Base-by-base conservation (phyloP, 2,888 invertebrate species). In the Aricia artaxerxes region DNA sequence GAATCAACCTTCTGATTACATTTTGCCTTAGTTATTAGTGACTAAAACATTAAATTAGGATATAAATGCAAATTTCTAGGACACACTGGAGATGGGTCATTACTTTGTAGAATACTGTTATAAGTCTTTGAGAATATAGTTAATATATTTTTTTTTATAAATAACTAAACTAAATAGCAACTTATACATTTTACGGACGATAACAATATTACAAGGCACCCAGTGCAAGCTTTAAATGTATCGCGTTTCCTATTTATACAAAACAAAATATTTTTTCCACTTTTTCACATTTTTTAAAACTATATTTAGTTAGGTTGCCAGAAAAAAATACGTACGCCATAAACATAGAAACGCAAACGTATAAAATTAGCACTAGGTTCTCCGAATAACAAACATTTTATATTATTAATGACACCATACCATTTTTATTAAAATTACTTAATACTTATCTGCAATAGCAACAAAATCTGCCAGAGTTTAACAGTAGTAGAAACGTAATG, bases 41-140 rank as follows among this genome's bases (percentile, higher is more conserved):
- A 80, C 77, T 80, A 81, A 75, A 79, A 78, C 80, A 80, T 80
- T 57, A 78, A 61, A 35, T 81, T 79, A 79, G 77, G 80, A 84
- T 83, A 86, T 88, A 89, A 89, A 89, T 90, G 89, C 88, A 87
- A 83, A 84, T 83, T 83, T 86, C 83, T 85, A 88, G 83, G 84
- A 85, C 80, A 84, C 84, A 85, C 79, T 80, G 82, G 80, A 82
- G 82, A 82, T 83, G 79, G 81, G 83, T 81, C 84, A 83, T 82
- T 69, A 69, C 38, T 69, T 85, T 83, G 80, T 82, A 84, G 86
- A 90, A 89, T 90, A 89, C 90, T 88, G 90, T 84, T 83, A 83
- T 83, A 84, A 86, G 86, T 86, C 84, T 87, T 87, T 86, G 84
- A 85, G 82, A 85, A 85, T 83, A 83, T 82, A 81, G 57, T 81